Base-by-base conservation (phyloP, 2,113 vertebrate genomes). In the Heterochromis multidens region DNA sequence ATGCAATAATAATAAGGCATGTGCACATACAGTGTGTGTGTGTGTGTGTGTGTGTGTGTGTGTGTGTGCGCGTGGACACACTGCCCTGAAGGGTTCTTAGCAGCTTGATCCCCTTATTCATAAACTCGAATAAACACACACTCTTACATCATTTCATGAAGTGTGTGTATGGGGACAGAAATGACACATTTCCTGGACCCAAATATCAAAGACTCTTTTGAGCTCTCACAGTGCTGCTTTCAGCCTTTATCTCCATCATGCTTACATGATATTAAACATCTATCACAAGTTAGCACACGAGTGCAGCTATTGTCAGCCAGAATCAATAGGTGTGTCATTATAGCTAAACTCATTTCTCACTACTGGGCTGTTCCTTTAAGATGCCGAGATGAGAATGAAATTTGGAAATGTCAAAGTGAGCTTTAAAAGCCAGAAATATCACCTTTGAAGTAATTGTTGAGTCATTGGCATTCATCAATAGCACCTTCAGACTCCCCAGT, bases 381-480 rank as follows among this genome's bases (percentile, higher is more conserved):
- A 60, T 4, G 4, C 31, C 2, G 17, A 52, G 43, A 81, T 9
- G 5, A 79, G 49, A 63, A 31, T 25, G 40, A 72, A 82, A 82
- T 67, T 25, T 85, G 23, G 56, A 91, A 85, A 88, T 83, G 88
- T 80, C 87, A 89, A 77, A 59, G 79, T 54, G 54, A 65, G 49
- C 16, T 89, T 81, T 57, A 72, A 72, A 80, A 87, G 88, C 17
- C 31, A 70, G 54, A 88, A 77, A 74, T 58, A 81, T 82, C 60
- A 72, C 57, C 19, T 61, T 74, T 82, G n/a, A 84, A 82, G 60
- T 84, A 79, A 84, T 27, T 49, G 49, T 77, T 77, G 78, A 46
- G 37, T 81, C 58, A 67, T 1, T 90, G 70, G 57, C 54, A 79
- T 87, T 90, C 33, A 83, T 81, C 80, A 62, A 63, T 79, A 77